phyloP scores from a whole-genome alignment of 2,888 invertebrate genomes.

The Diarsia brunnea region DNA sequence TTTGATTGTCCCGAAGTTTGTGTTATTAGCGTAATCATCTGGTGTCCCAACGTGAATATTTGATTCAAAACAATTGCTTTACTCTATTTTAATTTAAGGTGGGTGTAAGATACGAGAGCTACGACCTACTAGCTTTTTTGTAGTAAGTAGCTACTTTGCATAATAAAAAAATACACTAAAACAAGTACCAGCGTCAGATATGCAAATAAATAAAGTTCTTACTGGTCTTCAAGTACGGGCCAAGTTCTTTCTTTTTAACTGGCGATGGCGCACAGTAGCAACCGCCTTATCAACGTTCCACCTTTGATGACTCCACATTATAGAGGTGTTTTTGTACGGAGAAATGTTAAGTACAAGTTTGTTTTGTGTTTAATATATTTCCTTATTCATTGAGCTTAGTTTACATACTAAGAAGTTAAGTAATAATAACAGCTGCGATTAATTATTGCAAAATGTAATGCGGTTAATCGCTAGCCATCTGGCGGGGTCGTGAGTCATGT shows the following conservation, averaged over 20 bases:
- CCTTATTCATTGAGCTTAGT: constrained; percentile 53
- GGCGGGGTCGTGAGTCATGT: constrained; percentile 73
- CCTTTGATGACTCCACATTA: constrained; percentile 28
- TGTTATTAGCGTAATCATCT: constrained; percentile 8
- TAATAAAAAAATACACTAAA: constrained; percentile 23
- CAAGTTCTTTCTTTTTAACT: constrained; percentile 31
- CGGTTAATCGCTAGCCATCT: constrained; percentile 78
- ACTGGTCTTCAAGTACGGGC: constrained; percentile 12
- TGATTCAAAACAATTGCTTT: constrained; percentile 21
- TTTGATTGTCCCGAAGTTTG: constrained; percentile 25
- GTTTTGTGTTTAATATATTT: constrained; percentile 41
- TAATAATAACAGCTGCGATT: constrained; percentile 75
- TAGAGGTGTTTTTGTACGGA: constrained; percentile 26
- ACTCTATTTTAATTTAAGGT: constrained; percentile 22
- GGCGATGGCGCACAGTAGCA: background rate
- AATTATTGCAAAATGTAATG: constrained; percentile 72
- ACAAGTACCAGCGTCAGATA: constrained; percentile 2
- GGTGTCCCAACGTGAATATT: background rate
- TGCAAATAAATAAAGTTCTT: constrained; percentile 33
- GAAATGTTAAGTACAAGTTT: constrained; percentile 39
- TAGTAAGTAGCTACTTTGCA: background rate
- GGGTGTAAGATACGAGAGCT: constrained; percentile 8
- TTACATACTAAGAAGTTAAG: constrained; percentile 71
- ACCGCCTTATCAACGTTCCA: constrained; percentile 28
- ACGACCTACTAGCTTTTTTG: background rate